Base-by-base conservation (phyloP, 2,797 vertebrate genomes). In the Antrozous pallidus region DNA sequence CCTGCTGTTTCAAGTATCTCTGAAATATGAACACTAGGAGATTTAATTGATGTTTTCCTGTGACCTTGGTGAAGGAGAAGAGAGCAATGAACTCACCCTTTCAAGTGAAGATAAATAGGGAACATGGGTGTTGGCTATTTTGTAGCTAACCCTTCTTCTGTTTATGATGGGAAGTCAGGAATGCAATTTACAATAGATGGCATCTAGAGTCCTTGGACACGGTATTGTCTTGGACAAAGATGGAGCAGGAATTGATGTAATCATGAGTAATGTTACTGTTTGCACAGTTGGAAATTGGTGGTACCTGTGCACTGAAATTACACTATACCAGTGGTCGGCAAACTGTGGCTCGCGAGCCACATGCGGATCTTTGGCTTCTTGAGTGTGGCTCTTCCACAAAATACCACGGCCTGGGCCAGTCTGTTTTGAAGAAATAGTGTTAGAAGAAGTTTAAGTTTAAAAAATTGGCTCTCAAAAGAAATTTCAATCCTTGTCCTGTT, bases 41-140 rank as follows among this genome's bases (percentile, higher is more conserved):
- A n/a, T 40, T 65, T 31, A 93, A 79, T 22, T 85, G 96, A 96
- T 96, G 95, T 94, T 95, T 96, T 97, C 96, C 94, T 96, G 79
- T 95, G 97, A 97, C 95, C 96, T 98, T 97, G 95, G 85, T 47
- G 61, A 78, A 69, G 82, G 70, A 93, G 94, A 97, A 96, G 90
- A 97, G 97, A 97, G 91, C 95, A 70, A 78, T 38, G 86, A 96
- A 56, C 61, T 96, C 79, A 26, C 36, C 38, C 89, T 96, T 80
- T 8, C 1, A 82, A 92, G 90, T 54, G 71, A 84, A 97, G 97
- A 96, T 97, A 95, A 97, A 94, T 71, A 78, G 26, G 13, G 6
- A 67, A 93, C 26, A 8, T 56, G 81, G 88, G 75, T 90, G 89
- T 85, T 80, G 73, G 28, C 90, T 88, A 80, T 82, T 86, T 73